Evolutionary conservation across 2,113 vertebrate species (phyloP), one percentile per base, ranked within the genome.

Genomic region (Origma solitaria): DNA sequence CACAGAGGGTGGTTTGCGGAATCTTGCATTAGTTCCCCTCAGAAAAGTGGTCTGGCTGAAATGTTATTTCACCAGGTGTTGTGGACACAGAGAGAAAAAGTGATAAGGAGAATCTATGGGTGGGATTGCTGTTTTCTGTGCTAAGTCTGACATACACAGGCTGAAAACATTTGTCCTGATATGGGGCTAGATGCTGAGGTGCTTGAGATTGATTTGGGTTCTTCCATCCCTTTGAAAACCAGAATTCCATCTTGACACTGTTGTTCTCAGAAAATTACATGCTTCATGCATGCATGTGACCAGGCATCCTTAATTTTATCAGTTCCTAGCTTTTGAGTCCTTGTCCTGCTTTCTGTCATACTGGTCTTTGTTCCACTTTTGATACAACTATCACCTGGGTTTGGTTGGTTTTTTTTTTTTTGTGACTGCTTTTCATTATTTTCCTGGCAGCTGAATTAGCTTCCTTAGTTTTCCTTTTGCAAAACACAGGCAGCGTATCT

Each of bases 321-420:
- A 37, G 0, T 64, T 92, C 21, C 31, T 58, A 23, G 35, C 47
- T 82, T 95, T 83, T 82, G 83, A 68, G 70, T 71, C 15, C 35
- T 86, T 95, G 50, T 64, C 37, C 44, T 47, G 16, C 51, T 88
- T 91, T 64, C 47, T 85, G 24, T 88, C n/a, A 12, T 64, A 28
- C 15, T 47, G 8, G 16, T 72, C 42, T 79, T 75, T 73, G 33
- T 68, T 89, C 23, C 10, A 23, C 7, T 76, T 75, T 37, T 82
- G 30, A 44, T 86, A 54, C 7, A 65, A 27, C 49, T 72, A 13
- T 82, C 21, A 49, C 1, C 6, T 2, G 5, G 4, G 6, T 0
- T 15, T 27, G 37, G 40, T 23, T 49, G 24, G 6, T 49, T 61
- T 30, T 61, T 61, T 10, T 25, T 57, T 45, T 64, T 51, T 30